A percentile compares a stretch with the other conserved stretches of the same genome.
Evolutionary conservation across 2,113 vertebrate species (phyloP).

Genomic region (Rhodinocichla rosea): DNA sequence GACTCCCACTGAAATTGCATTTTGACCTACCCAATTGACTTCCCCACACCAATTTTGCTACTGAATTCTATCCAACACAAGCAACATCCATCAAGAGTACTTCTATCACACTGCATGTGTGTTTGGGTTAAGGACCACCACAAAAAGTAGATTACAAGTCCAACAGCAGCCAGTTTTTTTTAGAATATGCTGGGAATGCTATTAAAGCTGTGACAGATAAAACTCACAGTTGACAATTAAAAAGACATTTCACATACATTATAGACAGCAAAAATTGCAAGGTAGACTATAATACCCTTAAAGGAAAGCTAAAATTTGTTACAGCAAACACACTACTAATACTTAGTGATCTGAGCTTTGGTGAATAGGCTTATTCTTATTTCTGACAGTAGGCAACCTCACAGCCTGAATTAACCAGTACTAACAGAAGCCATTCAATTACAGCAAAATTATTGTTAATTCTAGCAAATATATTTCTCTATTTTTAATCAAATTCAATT

Average conservation of each 20-base stretch:
- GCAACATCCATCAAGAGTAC: not conserved
- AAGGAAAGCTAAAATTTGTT: conserved; percentile 27
- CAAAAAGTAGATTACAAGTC: not conserved
- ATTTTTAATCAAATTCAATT: conserved; percentile 2
- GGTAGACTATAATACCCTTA: not conserved
- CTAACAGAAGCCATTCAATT: not conserved
- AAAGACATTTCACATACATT: not conserved
- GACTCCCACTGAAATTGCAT: not conserved
- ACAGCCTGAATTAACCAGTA: not conserved
- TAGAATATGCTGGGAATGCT: not conserved
- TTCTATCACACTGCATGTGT: not conserved
- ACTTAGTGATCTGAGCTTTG: not conserved
- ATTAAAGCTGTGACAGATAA: not conserved
- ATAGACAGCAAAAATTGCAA: not conserved
- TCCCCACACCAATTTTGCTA: not conserved
- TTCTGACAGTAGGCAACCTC: not conserved
- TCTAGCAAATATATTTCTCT: not conserved
- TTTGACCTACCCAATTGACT: not conserved
- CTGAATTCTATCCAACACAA: not conserved
- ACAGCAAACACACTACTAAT: not conserved
- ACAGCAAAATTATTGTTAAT: not conserved
- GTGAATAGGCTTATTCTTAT: not conserved
- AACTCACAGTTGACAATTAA: not conserved
- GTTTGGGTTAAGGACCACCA: not conserved
- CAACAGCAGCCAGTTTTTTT: not conserved